Base-by-base conservation (phyloP, 2,113 vertebrate species). In the Isurus oxyrinchus region DNA sequence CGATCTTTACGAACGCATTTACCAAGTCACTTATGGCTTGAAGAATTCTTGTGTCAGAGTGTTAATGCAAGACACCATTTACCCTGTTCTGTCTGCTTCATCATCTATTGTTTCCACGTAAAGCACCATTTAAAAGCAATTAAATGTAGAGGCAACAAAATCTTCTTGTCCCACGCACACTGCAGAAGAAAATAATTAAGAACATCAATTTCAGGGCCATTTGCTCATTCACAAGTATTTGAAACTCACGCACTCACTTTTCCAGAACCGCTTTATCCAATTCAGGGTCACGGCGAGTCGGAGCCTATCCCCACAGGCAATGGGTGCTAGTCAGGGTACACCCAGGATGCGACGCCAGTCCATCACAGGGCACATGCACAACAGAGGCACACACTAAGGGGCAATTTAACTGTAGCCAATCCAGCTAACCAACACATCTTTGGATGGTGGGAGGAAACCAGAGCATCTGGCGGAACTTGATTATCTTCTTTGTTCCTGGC, bases 181-280 rank as follows among this genome's bases (percentile, higher is more conserved):
- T 63, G 7, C 35, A 63, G 40, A 61, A n/a, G 35, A 93, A 93
- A 63, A 61, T 93, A 93, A 93, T 93, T 93, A 61, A 21, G 90
- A 40, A 40, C 57, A n/a, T 88, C 90, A 93, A 93, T 93, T 93
- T 93, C 31, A 61, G 57, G 35, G 35, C 31, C 57, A 63, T 63
- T 93, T 93, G 57, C 57, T 61, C 31, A 63, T 91, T 57, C 59
- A 91, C 88, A 91, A 57, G 35, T n/a, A 91, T 93, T 93, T 40
- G 40, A 93, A 21, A 93, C 59, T 59, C 63, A 19, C 66, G 3
- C 44, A 49, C 44, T 49, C 44, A 49, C 44, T 49, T 49, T 49
- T 49, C 44, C 44, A 49, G 44, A 49, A 49, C 44, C 1, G 44
- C 44, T 49, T 49, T 49, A 49, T 49, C 44, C 44, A 49, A 49